These are phyloP conservation scores for Euplagia quadripunctaria DNA, from an alignment of 2,888 invertebrate species.

Conservation along the genomic window DNA sequence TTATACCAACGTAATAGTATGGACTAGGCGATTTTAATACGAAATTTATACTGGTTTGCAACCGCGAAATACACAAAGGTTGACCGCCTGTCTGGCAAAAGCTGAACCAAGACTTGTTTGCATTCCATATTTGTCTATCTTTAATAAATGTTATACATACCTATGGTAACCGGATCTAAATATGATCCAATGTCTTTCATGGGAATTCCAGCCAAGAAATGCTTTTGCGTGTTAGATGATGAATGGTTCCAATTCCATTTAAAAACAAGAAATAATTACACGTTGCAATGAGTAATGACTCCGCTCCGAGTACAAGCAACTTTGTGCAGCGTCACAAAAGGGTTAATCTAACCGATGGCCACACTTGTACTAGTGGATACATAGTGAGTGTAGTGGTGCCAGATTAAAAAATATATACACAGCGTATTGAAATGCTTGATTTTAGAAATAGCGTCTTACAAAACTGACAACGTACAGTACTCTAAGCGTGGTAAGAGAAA, in stretches of 20 bases:
- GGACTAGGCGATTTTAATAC: constrained; percentile 17
- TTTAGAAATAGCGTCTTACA: background rate
- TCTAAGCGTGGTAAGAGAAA: background rate
- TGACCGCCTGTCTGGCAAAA: no score
- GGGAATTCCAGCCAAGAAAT: constrained; percentile 19
- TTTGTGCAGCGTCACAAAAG: background rate
- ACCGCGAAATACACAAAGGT: no score
- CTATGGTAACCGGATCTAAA: background rate
- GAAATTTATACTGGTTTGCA: no score
- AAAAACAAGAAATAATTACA: constrained; percentile 28
- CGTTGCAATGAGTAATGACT: constrained; percentile 21
- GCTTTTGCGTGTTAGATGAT: constrained; percentile 27
- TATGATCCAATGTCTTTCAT: constrained; percentile 4
- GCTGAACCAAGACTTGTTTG: background rate
- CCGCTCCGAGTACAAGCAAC: constrained; percentile 12
- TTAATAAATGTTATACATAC: background rate
- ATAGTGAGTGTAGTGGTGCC: background rate
- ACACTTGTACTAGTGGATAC: background rate
- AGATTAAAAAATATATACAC: background rate
- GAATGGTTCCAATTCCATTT: constrained; percentile 26
- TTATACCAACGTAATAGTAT: constrained; percentile 49
- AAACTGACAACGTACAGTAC: background rate
- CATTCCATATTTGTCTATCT: background rate
- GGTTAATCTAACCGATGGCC: background rate
- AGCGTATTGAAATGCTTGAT: background rate